These are phyloP conservation scores for Rhopalosiphum padi DNA, from an alignment of 1,140 invertebrate genomes.

Conservation along the genomic window DNA sequence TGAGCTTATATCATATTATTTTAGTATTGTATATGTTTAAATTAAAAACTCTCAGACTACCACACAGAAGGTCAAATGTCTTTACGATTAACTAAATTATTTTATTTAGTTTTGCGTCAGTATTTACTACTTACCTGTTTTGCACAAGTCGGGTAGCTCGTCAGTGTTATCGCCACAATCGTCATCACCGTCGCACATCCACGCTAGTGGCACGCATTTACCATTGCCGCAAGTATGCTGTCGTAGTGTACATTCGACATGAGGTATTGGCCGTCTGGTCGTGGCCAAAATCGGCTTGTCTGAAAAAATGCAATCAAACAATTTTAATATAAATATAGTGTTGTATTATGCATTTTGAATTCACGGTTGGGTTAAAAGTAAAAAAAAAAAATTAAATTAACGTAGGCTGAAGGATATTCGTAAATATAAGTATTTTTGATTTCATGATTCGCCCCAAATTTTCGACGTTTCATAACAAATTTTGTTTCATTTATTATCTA, in stretches of 20 bases:
- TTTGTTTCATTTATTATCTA: not conserved
- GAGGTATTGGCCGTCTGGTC: slow-evolving; percentile 18
- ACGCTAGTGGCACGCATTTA: slow-evolving; percentile 82
- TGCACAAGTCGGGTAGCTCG: slow-evolving; percentile 74
- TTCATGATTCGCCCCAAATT: not conserved
- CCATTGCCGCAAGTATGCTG: slow-evolving; percentile 80
- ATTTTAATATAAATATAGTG: not conserved
- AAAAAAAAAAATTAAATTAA: not conserved
- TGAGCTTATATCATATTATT: not conserved
- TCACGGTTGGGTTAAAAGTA: not conserved
- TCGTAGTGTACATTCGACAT: slow-evolving; percentile 70
- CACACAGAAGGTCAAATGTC: not conserved
- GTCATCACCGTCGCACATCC: slow-evolving; percentile 78
- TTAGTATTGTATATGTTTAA: not conserved
- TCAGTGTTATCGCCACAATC: slow-evolving; percentile 84
- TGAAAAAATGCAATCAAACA: not conserved
- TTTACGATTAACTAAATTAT: not conserved
- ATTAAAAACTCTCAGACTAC: not conserved
- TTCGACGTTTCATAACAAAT: too few relatives aligned
- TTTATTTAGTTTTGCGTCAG: not conserved
- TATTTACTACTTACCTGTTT: slow-evolving; percentile 69
- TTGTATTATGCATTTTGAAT: not conserved
- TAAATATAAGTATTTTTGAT: not conserved
- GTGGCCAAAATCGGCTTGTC: not conserved
- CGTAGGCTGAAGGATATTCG: not conserved